Base-by-base conservation (phyloP, 35 echinoderm and acorn worm genomes). In the Heliocidaris tuberculata region DNA sequence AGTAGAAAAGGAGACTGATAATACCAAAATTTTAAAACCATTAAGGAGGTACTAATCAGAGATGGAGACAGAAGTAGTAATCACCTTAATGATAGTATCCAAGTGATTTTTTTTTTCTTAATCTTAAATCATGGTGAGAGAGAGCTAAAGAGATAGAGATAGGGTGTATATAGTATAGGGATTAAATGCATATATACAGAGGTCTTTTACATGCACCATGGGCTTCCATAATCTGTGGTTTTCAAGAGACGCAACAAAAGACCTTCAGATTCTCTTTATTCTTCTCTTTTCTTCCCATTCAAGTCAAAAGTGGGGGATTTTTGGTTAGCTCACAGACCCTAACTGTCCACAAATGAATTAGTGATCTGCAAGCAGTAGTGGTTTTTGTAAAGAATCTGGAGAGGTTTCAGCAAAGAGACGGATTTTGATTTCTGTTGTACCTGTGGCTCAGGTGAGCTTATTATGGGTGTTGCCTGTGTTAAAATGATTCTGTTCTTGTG, bases 151-250 rank as follows among this genome's bases (percentile, higher is more conserved):
- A 78, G 8, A 24, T 19, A 78, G 65, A 24, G 7, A 78, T 0
- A 42, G 35, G 3, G 65, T n/a, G 35, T 42, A 3, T 42, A 42
- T 42, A 42, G 35, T 42, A 42, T 42, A 56, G 52, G 52, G 19
- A 78, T 78, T 78, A 78, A 78, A 78, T 78, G 65, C 17, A 78
- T 78, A 78, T 24, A 78, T 78, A 19, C 65, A 78, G 21, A 27
- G 65, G 24, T 78, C 65, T 19, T 78, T 78, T n/a, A 7, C 27
- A 78, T n/a, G 65, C 65, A 78, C 65, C 65, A 78, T 78, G 65
- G 65, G 65, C 65, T 78, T 78, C 65, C 27, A n/a, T 78, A 78
- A 78, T 78, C 65, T 78, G 65, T 78, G 65, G 65, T 78, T 78
- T 78, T 78, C 65, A 27, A 78, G 65, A 78, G 65, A 78, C 50